These are phyloP conservation scores for Loxodonta africana DNA, from an alignment of 2,113 vertebrate species.

Conservation along the genomic window DNA sequence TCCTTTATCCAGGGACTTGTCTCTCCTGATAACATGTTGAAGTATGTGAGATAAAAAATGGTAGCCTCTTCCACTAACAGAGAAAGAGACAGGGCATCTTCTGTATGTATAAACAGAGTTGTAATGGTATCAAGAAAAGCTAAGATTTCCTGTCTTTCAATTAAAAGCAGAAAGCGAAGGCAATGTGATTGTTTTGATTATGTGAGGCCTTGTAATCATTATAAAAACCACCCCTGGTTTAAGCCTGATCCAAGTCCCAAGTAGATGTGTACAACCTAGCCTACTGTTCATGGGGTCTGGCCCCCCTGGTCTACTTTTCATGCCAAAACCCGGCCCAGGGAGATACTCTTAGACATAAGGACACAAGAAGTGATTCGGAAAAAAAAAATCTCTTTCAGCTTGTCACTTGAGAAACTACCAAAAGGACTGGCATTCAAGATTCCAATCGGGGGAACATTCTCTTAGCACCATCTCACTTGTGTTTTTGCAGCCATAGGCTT, in stretches of 20 bases:
- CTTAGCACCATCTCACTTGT: background rate
- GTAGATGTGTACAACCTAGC: background rate
- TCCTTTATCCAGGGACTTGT: too few species aligned
- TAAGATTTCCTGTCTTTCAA: background rate
- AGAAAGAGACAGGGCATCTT: background rate
- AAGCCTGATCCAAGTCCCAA: background rate
- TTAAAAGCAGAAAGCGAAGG: background rate
- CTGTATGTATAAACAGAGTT: background rate
- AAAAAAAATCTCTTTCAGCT: background rate
- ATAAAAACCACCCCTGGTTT: conserved; percentile 32
- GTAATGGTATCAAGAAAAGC: conserved; percentile 34
- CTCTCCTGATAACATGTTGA: too few species aligned
- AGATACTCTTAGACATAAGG: background rate
- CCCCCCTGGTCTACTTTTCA: background rate
- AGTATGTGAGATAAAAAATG: background rate
- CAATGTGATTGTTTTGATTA: background rate
- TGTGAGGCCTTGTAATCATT: background rate
- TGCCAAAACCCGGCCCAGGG: background rate
- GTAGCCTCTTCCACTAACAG: background rate
- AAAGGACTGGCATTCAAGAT: conserved; percentile 7
- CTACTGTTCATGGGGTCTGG: background rate
- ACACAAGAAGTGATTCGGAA: background rate
- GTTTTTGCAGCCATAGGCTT: background rate
- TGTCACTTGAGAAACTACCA: conserved; percentile 7
- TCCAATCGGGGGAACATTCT: background rate